These are phyloP conservation scores for Ornithorhynchus anatinus DNA, from an alignment of 2,113 vertebrate species.

Conservation along the genomic window DNA sequence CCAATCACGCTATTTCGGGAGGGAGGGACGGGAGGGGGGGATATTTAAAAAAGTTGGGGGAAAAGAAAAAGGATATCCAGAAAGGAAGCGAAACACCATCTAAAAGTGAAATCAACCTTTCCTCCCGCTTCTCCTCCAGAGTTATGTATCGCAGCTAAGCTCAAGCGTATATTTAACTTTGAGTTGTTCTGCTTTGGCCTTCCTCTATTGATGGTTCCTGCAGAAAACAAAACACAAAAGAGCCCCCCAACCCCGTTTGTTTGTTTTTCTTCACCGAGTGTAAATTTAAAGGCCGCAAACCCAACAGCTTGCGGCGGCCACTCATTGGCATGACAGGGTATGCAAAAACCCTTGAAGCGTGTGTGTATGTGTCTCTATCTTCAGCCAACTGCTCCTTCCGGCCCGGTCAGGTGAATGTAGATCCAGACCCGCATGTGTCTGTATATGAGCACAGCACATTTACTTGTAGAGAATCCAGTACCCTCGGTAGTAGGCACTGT, in stretches of 20 bases:
- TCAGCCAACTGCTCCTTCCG: conserved; percentile 58
- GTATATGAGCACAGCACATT: conserved; percentile 34
- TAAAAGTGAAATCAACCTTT: conserved; percentile 66
- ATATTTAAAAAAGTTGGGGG: conserved; percentile 20
- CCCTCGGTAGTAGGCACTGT: conserved; percentile 41
- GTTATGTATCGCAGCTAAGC: conserved; percentile 81
- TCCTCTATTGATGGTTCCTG: conserved; percentile 79
- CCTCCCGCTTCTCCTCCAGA: conserved; percentile 90
- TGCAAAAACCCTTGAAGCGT: conserved; percentile 63
- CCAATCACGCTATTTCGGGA: conserved; percentile 10
- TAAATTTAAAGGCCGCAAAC: conserved; percentile 84
- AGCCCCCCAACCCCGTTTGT: too few relatives aligned
- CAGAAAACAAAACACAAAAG: conserved; percentile 57
- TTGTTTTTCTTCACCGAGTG: conserved; percentile 80
- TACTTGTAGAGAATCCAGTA: conserved; percentile 44
- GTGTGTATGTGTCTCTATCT: conserved; percentile 62
- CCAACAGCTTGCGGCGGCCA: conserved; percentile 74
- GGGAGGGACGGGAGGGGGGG: neutral
- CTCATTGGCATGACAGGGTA: conserved; percentile 86
- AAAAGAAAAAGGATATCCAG: conserved; percentile 45
- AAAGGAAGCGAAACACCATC: conserved; percentile 61
- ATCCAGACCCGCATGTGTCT: conserved; percentile 56
- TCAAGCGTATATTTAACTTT: conserved; percentile 89
- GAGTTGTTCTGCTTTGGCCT: conserved; percentile 95
- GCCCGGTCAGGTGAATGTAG: conserved; percentile 57